Evolutionary conservation across 2,797 vertebrate species (phyloP), one percentile per base, ranked within the genome.

Genomic region (Brachyrhaphis roseni): DNA sequence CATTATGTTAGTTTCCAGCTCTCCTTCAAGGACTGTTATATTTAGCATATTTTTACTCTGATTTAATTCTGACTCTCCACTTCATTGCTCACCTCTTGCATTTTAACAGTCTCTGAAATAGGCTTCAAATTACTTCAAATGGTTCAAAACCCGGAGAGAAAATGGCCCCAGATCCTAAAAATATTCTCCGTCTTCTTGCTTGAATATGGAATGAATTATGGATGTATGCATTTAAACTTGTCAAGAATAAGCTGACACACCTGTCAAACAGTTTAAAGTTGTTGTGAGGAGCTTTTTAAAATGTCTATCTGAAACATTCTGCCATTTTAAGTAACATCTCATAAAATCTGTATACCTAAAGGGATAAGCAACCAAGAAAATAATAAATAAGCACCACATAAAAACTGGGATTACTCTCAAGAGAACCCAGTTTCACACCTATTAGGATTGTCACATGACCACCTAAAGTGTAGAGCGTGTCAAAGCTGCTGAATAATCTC

Each of bases 401-500:
- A 72, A 74, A 36, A 36, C 13, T 11, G n/a, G 7, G 8, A 43
- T 71, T 71, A 68, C n/a, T 80, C 59, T 78, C 76, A 43, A 36
- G 70, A 59, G 66, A 75, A 51, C 45, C 59, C 16, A 26, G 12
- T 66, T 71, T 31, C 79, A 47, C 79, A 43, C 71, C 81, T 62
- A 78, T 86, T 82, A 89, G 47, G 47, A 76, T 75, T 47, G 23
- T 71, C 76, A 68, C 41, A 70, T 11, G 81, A 79, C 64, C 86
- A 82, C 84, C 76, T 73, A 72, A 64, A 72, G 83, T 77, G 84
- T 59, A 68, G 71, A 81, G 83, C 76, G 43, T 53, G 39, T 80
- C 84, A 76, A 86, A 86, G 74, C 78, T 62, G 71, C 53, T 49
- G 53, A 72, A 57, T 93, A 88, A 93, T 91, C 91, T 88, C 84